Conservation (phyloP, 30 jellyfish, hydroid and myxozoan genomes). For the Aurelia sp. region DNA sequence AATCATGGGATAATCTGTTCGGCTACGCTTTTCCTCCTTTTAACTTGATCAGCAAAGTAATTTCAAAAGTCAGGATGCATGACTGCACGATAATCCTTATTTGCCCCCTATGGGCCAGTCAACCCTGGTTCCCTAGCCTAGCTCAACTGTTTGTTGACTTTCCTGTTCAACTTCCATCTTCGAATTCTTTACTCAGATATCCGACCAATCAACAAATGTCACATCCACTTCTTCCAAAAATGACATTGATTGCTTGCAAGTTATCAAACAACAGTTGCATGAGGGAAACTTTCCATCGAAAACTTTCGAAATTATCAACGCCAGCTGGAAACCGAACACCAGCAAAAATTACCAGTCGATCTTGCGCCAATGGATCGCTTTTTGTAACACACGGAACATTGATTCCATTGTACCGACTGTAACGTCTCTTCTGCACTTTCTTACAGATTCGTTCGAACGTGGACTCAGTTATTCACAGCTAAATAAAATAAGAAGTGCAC, state of each 20-base stretch:
- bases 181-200: not conserved
- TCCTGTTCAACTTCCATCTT: not conserved
- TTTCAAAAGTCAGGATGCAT: slow-evolving; percentile 5
- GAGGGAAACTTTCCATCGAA: not conserved
- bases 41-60: slow-evolving; percentile 28
- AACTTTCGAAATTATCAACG: slow-evolving; percentile 24
- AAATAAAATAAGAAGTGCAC: slow-evolving; percentile 36
- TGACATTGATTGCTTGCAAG: slow-evolving; percentile 17
- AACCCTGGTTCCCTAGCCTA: slow-evolving; percentile 43
- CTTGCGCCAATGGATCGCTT: slow-evolving; percentile 34
- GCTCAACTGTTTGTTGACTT: not conserved
- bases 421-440: not conserved
- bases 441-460: no score
- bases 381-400: slow-evolving; percentile 27
- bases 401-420: slow-evolving; percentile 26
- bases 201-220: slow-evolving; percentile 19
- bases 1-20: slow-evolving; percentile 14
- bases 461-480: no score
- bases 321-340: slow-evolving; percentile 26
- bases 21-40: slow-evolving; percentile 68
- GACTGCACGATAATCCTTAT: slow-evolving; percentile 3
- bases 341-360: not conserved
- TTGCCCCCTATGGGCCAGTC: slow-evolving; percentile 51
- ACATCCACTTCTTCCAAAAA: slow-evolving; percentile 40
- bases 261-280: slow-evolving; percentile 16